phyloP scores from a whole-genome alignment of 1,140 invertebrate species.

The Contarinia nasturtii region DNA sequence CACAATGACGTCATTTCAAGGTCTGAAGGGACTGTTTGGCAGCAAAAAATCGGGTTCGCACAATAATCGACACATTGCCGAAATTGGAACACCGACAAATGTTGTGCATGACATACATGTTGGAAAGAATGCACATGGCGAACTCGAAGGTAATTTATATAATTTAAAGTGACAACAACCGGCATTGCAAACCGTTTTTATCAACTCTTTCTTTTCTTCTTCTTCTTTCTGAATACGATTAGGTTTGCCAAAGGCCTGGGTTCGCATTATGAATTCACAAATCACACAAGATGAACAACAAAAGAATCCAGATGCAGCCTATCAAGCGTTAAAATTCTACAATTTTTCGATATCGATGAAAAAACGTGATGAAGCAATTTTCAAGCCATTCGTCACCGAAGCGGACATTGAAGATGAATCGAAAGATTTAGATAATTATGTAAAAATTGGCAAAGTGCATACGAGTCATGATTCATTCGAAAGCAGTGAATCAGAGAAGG shows the following conservation, averaged over 20 bases:
- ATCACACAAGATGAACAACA: slow-evolving; percentile 76
- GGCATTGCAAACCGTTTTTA: too few relatives aligned
- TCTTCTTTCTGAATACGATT: too few relatives aligned
- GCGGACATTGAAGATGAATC: slow-evolving; percentile 57
- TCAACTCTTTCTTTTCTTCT: too few relatives aligned
- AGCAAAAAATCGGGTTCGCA: slow-evolving; percentile 12
- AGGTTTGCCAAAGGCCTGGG: slow-evolving; percentile 51
- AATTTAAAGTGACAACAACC: slow-evolving; percentile 11
- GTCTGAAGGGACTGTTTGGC: slow-evolving; percentile 2
- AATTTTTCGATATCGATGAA: slow-evolving; percentile 68
- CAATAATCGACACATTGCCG: slow-evolving; percentile 22
- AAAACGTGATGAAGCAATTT: slow-evolving; percentile 30
- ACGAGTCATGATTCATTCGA: slow-evolving; percentile 36
- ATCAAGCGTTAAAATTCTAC: slow-evolving; percentile 80
- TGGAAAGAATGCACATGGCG: slow-evolving; percentile 49
- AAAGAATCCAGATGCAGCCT: slow-evolving; percentile 71
- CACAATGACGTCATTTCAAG: neutral
- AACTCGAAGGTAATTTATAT: slow-evolving; percentile 34
- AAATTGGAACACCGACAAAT: slow-evolving; percentile 55
- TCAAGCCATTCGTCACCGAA: slow-evolving; percentile 62
- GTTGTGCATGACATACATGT: slow-evolving; percentile 69
- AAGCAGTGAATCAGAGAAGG: slow-evolving; percentile 16
- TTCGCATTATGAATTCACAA: slow-evolving; percentile 60
- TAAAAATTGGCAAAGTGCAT: slow-evolving; percentile 44
- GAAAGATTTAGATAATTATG: slow-evolving; percentile 52